Evolutionary conservation across 2,113 vertebrate species (phyloP).

Genomic region (Xiphophorus couchianus): DNA sequence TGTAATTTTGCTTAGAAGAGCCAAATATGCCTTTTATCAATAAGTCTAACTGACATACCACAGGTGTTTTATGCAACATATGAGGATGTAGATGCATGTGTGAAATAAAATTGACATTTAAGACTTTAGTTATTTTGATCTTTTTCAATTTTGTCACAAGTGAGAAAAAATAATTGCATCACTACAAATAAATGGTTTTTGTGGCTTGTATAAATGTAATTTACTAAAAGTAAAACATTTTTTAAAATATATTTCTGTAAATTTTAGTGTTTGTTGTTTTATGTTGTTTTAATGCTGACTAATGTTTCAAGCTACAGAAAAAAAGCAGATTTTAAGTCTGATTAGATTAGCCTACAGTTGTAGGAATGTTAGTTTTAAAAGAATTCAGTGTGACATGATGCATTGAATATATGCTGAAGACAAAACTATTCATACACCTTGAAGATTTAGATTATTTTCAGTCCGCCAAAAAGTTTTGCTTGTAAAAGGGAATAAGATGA

Average conservation of each 20-base stretch:
- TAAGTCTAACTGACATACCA: neutral
- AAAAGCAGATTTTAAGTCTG: neutral
- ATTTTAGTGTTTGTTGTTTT: conserved; percentile 14
- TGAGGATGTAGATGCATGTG: conserved; percentile 24
- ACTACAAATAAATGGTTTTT: neutral
- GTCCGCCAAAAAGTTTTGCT: neutral
- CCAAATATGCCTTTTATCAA: conserved; percentile 33
- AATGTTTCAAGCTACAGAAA: conserved; percentile 30
- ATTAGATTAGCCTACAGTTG: neutral
- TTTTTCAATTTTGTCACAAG: neutral
- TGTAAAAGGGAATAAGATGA: too few species aligned
- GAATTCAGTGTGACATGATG: neutral
- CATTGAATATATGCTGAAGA: neutral
- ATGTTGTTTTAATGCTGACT: conserved; percentile 27
- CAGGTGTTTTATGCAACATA: conserved; percentile 13
- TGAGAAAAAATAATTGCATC: neutral
- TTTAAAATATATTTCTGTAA: neutral
- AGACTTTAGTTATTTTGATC: neutral
- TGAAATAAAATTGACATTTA: neutral
- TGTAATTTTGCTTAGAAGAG: conserved; percentile 1
- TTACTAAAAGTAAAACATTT: neutral
- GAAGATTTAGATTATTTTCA: neutral
- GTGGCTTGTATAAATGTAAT: neutral
- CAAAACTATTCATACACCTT: neutral
- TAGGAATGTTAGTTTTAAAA: conserved; percentile 1